These are phyloP conservation scores for Terrapene triunguis DNA, from an alignment of 2,113 vertebrate genomes.

Conservation along the genomic window DNA sequence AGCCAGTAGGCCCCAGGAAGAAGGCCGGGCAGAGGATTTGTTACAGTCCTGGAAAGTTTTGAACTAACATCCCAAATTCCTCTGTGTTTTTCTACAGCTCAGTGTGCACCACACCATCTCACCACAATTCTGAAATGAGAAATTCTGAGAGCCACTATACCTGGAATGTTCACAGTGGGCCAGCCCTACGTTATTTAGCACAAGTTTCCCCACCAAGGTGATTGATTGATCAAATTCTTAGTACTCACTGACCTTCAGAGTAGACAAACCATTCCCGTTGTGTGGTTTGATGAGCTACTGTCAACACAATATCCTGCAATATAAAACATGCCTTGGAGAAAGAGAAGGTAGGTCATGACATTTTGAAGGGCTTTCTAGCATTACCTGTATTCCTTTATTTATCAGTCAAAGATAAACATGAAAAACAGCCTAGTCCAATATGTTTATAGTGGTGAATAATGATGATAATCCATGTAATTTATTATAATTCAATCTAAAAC, in stretches of 20 bases:
- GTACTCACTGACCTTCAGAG: background rate
- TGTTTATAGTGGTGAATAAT: background rate
- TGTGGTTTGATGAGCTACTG: background rate
- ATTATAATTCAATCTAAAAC: background rate
- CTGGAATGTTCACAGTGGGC: background rate
- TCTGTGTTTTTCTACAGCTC: background rate
- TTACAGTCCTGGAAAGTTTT: background rate
- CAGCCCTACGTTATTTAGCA: background rate
- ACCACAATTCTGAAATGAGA: background rate
- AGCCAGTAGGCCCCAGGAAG: too few species aligned
- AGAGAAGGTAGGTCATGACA: background rate
- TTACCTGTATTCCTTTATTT: background rate
- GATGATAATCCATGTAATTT: background rate
- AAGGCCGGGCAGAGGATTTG: too few species aligned
- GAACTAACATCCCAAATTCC: background rate
- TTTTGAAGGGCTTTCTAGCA: background rate
- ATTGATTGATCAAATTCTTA: background rate
- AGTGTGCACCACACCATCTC: background rate
- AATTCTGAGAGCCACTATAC: background rate
- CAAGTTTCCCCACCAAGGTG: background rate
- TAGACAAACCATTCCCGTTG: background rate
- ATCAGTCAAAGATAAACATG: background rate
- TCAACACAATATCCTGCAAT: background rate
- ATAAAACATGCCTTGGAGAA: background rate
- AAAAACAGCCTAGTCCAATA: background rate